Evolutionary conservation across 37 sponge, comb jelly and placozoan genomes (phyloP).

Genomic region (Axinella damicornis): DNA sequence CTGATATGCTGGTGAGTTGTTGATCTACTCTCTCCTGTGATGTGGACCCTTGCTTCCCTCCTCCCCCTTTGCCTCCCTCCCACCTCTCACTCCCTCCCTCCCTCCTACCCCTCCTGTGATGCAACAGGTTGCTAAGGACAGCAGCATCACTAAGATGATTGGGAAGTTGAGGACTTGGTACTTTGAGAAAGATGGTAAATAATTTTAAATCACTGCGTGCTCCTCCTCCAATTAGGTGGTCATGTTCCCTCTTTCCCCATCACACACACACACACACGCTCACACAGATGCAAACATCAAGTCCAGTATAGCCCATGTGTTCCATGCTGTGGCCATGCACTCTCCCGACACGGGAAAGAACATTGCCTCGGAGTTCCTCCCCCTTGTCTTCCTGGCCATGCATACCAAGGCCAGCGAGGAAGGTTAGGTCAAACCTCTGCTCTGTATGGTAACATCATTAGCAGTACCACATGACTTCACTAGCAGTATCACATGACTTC

Average conservation of each 20-base stretch:
- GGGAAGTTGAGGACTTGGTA: constrained; percentile 66
- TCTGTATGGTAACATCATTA: no score
- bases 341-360: constrained; percentile 50
- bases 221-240: no score
- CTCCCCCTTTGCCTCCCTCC: no score
- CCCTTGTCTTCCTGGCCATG: constrained; percentile 88
- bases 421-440: not conserved
- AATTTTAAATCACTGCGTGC: not conserved
- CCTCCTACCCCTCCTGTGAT: not conserved
- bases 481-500: no score
- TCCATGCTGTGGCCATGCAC: constrained; percentile 48
- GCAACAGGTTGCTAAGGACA: constrained; percentile 73
- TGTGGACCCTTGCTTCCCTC: no score
- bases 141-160: constrained; percentile 60
- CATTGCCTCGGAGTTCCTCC: constrained; percentile 39
- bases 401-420: constrained; percentile 51
- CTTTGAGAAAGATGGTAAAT: constrained; percentile 70
- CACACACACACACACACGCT: not conserved
- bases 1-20: no score
- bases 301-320: constrained; percentile 45
- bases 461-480: no score
- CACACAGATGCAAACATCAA: constrained; percentile 15
- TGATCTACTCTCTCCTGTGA: no score
- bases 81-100: no score
- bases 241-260: no score